Conservation (phyloP, 2,888 invertebrate genomes). For the Ennomos fuscantarius region DNA sequence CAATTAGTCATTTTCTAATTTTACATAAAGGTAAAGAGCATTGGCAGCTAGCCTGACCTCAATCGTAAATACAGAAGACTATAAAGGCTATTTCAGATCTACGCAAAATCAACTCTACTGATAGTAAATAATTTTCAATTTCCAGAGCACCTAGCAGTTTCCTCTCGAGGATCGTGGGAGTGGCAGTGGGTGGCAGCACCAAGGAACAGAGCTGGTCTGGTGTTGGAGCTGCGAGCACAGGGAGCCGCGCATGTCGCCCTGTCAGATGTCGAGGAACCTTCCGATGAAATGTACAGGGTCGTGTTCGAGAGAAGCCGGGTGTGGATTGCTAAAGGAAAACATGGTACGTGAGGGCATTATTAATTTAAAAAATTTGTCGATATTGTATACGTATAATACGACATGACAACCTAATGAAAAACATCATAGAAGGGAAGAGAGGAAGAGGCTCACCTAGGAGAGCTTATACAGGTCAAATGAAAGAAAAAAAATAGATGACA, state of each 20-base stretch:
- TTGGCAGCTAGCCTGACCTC: too few relatives aligned
- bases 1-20: too few relatives aligned
- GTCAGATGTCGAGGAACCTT: conserved; percentile 81
- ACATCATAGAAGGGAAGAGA: too few relatives aligned
- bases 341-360: conserved; percentile 83
- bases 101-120: not conserved
- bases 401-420: too few relatives aligned
- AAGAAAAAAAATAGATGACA: too few relatives aligned
- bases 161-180: conserved; percentile 86
- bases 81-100: too few relatives aligned
- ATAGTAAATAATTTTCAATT: conserved; percentile 31
- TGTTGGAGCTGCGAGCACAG: conserved; percentile 84
- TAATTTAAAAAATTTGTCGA: too few relatives aligned
- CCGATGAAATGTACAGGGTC: conserved; percentile 87
- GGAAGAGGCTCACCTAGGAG: too few relatives aligned
- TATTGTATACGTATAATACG: too few relatives aligned
- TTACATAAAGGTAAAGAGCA: too few relatives aligned
- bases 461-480: too few relatives aligned
- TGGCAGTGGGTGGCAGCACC: conserved; percentile 88
- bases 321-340: conserved; percentile 88
- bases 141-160: conserved; percentile 87
- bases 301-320: conserved; percentile 86
- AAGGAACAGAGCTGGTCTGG: conserved; percentile 86
- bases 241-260: conserved; percentile 86
- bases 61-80: too few relatives aligned